These are phyloP conservation scores for Temnothorax rugatulus DNA, from an alignment of 2,888 invertebrate genomes.

Conservation along the genomic window DNA sequence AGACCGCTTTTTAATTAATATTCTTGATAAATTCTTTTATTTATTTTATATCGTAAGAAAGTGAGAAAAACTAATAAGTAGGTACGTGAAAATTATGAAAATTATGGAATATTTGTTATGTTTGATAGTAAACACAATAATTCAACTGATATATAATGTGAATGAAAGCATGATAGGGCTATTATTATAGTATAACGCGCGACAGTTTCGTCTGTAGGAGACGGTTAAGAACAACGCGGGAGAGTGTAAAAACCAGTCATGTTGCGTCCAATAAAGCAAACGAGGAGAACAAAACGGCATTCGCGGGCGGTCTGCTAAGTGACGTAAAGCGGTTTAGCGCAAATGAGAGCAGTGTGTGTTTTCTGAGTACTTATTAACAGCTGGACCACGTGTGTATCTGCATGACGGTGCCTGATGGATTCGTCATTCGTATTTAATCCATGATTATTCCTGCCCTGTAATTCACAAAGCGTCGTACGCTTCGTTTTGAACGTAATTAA, in stretches of 20 bases:
- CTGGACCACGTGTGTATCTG: constrained; percentile 71
- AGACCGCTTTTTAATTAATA: not conserved
- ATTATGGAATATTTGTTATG: not conserved
- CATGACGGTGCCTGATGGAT: constrained; percentile 54
- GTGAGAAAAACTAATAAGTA: not conserved
- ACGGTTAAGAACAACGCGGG: constrained; percentile 58
- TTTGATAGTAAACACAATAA: not conserved
- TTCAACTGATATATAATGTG: not conserved
- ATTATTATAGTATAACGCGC: constrained; percentile 5
- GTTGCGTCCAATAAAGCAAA: constrained; percentile 68
- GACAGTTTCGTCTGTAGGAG: constrained; percentile 10
- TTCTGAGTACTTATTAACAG: constrained; percentile 71
- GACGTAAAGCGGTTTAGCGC: constrained; percentile 67
- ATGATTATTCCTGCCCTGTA: constrained; percentile 57
- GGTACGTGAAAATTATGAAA: not conserved
- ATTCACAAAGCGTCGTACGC: constrained; percentile 25
- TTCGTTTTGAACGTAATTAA: not conserved
- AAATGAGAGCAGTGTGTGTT: constrained; percentile 69
- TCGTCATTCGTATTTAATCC: constrained; percentile 68
- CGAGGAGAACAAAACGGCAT: constrained; percentile 64
- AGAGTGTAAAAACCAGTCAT: constrained; percentile 68
- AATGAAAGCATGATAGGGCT: not conserved
- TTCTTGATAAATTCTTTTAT: not conserved
- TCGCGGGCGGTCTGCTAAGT: constrained; percentile 44
- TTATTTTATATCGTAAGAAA: not conserved